Conservation (phyloP, 2,113 vertebrate genomes). For the Scolopax mira region DNA sequence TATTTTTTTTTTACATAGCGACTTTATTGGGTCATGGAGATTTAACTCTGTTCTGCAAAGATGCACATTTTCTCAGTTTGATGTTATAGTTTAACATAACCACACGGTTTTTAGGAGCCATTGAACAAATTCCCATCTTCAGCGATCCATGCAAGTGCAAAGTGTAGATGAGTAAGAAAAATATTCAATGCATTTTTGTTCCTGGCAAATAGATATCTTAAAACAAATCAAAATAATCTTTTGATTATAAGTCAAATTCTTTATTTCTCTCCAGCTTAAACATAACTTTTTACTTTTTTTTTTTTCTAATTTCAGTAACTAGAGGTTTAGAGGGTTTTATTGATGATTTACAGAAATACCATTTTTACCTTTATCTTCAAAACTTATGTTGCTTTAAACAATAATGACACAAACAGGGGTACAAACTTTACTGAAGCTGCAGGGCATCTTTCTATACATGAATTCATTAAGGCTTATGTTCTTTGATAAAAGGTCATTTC, state of each 20-base stretch:
- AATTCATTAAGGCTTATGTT: background rate
- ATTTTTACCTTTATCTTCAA: background rate
- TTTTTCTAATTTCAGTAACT: conserved; percentile 18
- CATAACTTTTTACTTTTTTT: background rate
- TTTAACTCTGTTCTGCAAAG: conserved; percentile 46
- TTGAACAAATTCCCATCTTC: conserved; percentile 36
- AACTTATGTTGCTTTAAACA: background rate
- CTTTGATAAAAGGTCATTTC: conserved; percentile 4
- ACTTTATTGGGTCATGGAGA: conserved; percentile 57
- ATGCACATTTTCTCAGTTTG: conserved; percentile 25
- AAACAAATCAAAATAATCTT: conserved; percentile 16
- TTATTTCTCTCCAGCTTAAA: conserved; percentile 46
- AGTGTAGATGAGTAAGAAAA: conserved; percentile 26
- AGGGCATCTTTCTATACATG: background rate
- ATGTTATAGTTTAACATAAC: background rate
- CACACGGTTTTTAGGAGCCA: conserved; percentile 25
- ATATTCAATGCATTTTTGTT: background rate
- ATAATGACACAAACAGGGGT: background rate
- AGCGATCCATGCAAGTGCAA: conserved; percentile 58
- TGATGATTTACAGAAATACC: conserved; percentile 12
- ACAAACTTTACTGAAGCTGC: background rate
- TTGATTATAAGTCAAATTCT: background rate
- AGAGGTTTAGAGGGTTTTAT: conserved; percentile 31
- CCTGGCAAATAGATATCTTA: background rate
- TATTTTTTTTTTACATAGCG: conserved; percentile 69